Conservation (phyloP, 2,113 vertebrate species). For the Corvus cornix region DNA sequence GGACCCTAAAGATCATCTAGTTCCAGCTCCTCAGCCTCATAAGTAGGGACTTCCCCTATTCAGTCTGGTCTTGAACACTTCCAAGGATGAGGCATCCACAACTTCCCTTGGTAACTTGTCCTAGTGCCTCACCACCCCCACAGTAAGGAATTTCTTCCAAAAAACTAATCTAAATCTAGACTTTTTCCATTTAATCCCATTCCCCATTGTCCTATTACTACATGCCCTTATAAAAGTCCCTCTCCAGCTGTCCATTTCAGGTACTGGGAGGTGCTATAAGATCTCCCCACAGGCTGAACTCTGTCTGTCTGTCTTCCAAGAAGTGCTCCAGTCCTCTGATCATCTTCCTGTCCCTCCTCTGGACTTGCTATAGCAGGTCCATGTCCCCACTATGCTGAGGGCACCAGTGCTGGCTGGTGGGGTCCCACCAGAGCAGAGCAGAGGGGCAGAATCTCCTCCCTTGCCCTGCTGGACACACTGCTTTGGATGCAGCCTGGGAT, state of each 20-base stretch:
- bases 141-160: neutral
- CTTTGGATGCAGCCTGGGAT: neutral
- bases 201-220: neutral
- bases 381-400: neutral
- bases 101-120: neutral
- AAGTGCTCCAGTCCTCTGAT: neutral
- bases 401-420: neutral
- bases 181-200: neutral
- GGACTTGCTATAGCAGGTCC: neutral
- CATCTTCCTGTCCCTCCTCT: neutral
- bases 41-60: neutral
- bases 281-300: neutral
- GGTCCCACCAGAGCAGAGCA: neutral
- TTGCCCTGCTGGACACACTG: fast-evolving
- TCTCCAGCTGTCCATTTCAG: neutral
- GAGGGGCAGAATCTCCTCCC: neutral
- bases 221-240: fast-evolving
- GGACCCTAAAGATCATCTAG: neutral
- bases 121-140: neutral
- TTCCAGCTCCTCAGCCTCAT: neutral
- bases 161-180: neutral
- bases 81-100: neutral
- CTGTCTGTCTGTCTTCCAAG: neutral
- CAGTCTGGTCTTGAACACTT: neutral
- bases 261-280: neutral